A percentile compares a stretch with the other conserved stretches of the same genome.
Evolutionary conservation across 2,888 invertebrate genomes (phyloP).

Genomic region (Blastobasis adustella): DNA sequence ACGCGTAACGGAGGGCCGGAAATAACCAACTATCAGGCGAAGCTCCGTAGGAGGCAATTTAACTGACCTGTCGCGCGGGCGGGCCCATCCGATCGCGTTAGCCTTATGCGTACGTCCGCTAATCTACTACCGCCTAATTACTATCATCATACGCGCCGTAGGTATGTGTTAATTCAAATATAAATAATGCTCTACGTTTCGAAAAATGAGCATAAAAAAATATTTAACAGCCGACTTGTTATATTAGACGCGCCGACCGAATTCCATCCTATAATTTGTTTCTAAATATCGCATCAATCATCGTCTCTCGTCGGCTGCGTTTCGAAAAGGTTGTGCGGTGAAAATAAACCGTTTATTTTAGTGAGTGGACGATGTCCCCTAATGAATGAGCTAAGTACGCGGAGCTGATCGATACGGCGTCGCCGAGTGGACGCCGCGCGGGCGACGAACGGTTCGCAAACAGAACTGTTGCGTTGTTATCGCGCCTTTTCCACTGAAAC

Average conservation of each 20-base stretch:
- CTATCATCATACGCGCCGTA: conserved; percentile 1
- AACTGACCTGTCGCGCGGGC: conserved; percentile 24
- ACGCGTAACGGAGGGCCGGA: conserved; percentile 44
- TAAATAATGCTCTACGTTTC: too few relatives aligned
- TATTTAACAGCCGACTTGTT: too few relatives aligned
- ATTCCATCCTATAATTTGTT: background rate
- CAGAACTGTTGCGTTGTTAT: conserved; percentile 28
- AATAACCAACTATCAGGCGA: conserved; percentile 50
- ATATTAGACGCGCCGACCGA: too few relatives aligned
- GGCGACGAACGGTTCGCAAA: conserved; percentile 34
- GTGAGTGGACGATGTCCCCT: conserved; percentile 29
- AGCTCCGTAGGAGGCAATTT: conserved; percentile 36
- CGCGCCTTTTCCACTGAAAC: background rate
- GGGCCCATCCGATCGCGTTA: conserved; percentile 28
- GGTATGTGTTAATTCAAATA: too few relatives aligned
- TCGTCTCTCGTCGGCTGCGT: background rate
- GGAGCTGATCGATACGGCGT: conserved; percentile 52
- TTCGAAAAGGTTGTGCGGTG: background rate
- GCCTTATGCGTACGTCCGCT: conserved; percentile 14
- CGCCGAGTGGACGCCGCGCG: conserved; percentile 51
- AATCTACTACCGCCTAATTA: conserved; percentile 11
- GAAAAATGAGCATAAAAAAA: too few relatives aligned
- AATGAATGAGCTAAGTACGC: conserved; percentile 33
- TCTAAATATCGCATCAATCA: background rate
- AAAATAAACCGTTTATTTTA: conserved; percentile 23